A percentile compares a stretch with the other conserved stretches of the same genome.
phyloP scores from a whole-genome alignment of 2,888 invertebrate species.

The Meiosimyza platycephala region DNA sequence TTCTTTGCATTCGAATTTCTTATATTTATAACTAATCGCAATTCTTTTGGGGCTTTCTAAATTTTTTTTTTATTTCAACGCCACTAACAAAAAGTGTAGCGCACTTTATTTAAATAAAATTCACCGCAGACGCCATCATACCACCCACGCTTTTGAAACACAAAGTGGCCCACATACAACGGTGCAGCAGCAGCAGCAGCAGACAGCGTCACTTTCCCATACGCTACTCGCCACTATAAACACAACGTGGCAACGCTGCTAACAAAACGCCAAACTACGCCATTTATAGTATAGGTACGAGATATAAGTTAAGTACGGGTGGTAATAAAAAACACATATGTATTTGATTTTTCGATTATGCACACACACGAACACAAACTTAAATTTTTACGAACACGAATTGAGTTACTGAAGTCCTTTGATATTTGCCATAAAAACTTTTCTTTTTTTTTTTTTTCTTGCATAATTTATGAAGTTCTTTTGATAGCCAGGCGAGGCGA shows the following conservation, averaged over 20 bases:
- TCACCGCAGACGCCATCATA: conserved; percentile 1
- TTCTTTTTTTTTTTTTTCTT: neutral
- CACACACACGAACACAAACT: conserved; percentile 1
- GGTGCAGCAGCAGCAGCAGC: conserved; percentile 1
- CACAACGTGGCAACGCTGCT: conserved; percentile 6
- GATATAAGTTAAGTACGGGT: too few relatives aligned
- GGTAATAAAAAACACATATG: too few relatives aligned
- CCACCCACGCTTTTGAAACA: conserved; percentile 3
- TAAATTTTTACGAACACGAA: neutral
- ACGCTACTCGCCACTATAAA: neutral
- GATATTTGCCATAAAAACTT: neutral
- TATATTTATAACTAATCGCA: neutral
- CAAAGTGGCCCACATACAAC: conserved; percentile 4
- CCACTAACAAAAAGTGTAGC: neutral
- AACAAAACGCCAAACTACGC: neutral
- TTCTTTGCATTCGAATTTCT: neutral
- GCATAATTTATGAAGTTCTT: conserved; percentile 2
- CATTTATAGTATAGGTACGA: neutral
- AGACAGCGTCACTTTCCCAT: neutral
- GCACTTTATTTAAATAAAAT: conserved; percentile 8
- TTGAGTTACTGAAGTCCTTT: neutral
- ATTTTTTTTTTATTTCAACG: neutral
- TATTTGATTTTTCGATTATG: too few relatives aligned
- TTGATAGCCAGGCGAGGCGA: neutral
- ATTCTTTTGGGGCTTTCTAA: neutral